These are phyloP conservation scores for Spinibarbus caldwelli DNA, from an alignment of 2,797 vertebrate species.

Conservation along the genomic window DNA sequence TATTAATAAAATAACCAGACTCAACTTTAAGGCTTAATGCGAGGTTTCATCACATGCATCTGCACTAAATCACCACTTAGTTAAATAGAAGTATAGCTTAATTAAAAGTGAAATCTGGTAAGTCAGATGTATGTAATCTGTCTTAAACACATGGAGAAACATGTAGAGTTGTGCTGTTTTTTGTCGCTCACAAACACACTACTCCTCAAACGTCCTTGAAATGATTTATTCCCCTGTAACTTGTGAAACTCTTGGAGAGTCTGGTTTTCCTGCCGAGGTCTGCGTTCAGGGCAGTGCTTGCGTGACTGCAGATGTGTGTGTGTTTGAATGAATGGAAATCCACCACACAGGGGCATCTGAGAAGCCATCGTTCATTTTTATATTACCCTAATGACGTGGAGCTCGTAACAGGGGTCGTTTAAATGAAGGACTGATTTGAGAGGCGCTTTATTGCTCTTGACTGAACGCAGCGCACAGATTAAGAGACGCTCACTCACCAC, in stretches of 20 bases:
- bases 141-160: conserved; percentile 7
- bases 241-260: conserved; percentile 69
- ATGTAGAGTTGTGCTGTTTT: conserved; percentile 30
- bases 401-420: conserved; percentile 25
- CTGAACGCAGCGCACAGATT: neutral
- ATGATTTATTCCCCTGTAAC: conserved; percentile 79
- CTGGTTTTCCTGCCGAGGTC: conserved; percentile 76
- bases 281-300: conserved; percentile 73
- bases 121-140: neutral
- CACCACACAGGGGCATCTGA: conserved; percentile 37
- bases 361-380: conserved; percentile 32
- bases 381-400: conserved; percentile 21
- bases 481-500: neutral
- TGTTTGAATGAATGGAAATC: conserved; percentile 14
- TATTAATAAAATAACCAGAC: neutral
- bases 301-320: conserved; percentile 73
- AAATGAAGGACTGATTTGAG: conserved; percentile 21
- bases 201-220: conserved; percentile 67
- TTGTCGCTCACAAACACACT: neutral
- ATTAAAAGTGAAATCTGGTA: neutral
- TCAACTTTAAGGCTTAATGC: neutral
- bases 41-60: neutral
- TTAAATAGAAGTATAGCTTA: neutral
- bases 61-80: neutral
- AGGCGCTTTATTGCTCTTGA: neutral